A percentile compares a stretch with the other conserved stretches of the same genome.
Evolutionary conservation across 2,888 invertebrate species (phyloP).

Genomic region (Amphipoea lucens): DNA sequence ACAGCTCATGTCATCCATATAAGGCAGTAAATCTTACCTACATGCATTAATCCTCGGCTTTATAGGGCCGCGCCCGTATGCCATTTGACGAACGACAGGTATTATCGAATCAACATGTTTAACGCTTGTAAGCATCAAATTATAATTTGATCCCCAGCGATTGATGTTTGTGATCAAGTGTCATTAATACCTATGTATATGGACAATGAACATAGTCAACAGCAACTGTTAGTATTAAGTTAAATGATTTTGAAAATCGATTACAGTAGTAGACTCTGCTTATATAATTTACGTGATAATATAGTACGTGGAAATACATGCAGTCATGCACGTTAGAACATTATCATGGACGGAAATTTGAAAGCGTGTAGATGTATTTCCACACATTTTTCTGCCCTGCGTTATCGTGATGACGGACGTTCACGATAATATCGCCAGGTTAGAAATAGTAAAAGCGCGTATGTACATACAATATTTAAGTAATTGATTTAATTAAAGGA

Average conservation of each 20-base stretch:
- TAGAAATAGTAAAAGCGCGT: too few relatives aligned
- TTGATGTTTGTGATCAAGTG: conserved; percentile 2
- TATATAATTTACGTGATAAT: not conserved
- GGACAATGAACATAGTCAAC: not conserved
- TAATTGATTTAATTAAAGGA: too few relatives aligned
- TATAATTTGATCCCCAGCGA: conserved; percentile 4
- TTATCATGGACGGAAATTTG: not conserved
- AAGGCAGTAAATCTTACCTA: not conserved
- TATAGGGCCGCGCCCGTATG: not conserved
- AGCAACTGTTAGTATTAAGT: not conserved
- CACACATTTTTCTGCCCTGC: too few relatives aligned
- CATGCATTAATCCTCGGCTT: conserved; percentile 3
- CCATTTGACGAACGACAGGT: conserved; percentile 7
- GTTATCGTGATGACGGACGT: too few relatives aligned
- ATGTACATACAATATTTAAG: too few relatives aligned
- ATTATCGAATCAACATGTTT: conserved; percentile 24
- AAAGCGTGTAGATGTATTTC: too few relatives aligned
- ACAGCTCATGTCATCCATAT: not conserved
- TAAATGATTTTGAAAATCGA: not conserved
- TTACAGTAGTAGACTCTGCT: not conserved
- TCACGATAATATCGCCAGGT: too few relatives aligned
- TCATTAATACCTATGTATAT: not conserved
- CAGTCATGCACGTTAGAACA: not conserved
- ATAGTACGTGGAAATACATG: not conserved
- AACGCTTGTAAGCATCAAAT: conserved; percentile 19